These are phyloP conservation scores for Toxotes jaculatrix DNA, from an alignment of 2,113 vertebrate genomes.

Conservation along the genomic window DNA sequence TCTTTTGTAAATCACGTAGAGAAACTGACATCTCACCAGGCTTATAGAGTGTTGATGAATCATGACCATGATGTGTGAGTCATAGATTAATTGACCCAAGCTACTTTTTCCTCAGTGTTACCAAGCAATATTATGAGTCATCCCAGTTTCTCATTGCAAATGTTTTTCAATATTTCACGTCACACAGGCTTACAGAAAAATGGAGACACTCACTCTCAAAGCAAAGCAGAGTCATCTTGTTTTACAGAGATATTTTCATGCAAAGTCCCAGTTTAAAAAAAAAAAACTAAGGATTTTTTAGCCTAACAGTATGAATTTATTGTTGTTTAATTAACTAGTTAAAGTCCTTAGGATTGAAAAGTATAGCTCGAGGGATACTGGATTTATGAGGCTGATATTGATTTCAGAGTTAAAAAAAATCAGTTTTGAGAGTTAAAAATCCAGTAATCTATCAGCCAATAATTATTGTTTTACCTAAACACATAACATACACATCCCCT, in stretches of 20 bases:
- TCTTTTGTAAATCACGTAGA: not conserved
- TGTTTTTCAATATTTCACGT: not conserved
- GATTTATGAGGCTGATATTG: too few species aligned
- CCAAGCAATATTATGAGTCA: constrained; percentile 9
- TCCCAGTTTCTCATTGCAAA: not conserved
- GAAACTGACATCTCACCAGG: not conserved
- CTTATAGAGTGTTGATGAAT: not conserved
- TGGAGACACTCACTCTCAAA: not conserved
- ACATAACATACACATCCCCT: too few species aligned
- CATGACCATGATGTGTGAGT: not conserved
- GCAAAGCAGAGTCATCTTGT: not conserved
- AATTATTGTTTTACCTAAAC: too few species aligned
- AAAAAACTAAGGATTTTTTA: too few species aligned
- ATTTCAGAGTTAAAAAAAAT: too few species aligned
- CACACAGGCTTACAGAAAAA: not conserved
- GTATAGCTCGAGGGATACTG: too few species aligned
- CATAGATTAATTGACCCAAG: constrained; percentile 2
- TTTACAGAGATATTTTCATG: too few species aligned
- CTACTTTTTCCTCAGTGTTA: not conserved
- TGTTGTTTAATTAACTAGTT: too few species aligned
- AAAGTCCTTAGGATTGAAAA: too few species aligned
- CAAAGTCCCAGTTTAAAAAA: not conserved
- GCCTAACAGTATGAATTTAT: too few species aligned
- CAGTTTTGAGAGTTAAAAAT: too few species aligned
- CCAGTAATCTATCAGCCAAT: too few species aligned